Evolutionary conservation across 2,113 vertebrate genomes (phyloP).

Genomic region (Hemichromis elongatus): DNA sequence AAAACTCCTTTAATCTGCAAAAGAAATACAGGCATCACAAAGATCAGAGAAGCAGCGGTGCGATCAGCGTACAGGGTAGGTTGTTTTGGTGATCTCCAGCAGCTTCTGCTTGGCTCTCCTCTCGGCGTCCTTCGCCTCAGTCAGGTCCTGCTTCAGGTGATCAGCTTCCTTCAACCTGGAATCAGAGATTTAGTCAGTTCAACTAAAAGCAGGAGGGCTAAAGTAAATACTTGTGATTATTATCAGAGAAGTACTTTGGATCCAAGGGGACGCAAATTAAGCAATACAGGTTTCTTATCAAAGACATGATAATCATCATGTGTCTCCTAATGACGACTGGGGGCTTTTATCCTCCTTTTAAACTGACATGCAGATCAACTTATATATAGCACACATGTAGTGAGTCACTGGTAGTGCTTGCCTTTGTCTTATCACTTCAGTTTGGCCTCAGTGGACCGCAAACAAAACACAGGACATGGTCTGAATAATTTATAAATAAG

Average conservation of each 20-base stretch:
- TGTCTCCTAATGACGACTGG: background rate
- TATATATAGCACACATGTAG: accelerated
- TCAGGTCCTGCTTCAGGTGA: conserved; percentile 88
- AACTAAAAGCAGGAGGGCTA: background rate
- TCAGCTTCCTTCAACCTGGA: conserved; percentile 87
- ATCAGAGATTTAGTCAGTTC: background rate
- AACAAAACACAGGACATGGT: background rate
- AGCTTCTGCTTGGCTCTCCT: conserved; percentile 85
- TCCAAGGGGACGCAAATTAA: background rate
- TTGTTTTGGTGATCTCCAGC: conserved; percentile 81
- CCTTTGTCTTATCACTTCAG: background rate
- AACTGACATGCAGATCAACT: background rate
- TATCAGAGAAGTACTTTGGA: background rate
- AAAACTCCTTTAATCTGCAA: background rate
- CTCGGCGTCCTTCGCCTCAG: conserved; percentile 85
- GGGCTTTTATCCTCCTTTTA: background rate
- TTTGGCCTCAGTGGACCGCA: background rate
- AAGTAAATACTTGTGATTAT: background rate
- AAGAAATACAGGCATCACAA: background rate
- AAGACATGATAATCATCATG: background rate
- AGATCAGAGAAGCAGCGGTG: background rate
- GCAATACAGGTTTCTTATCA: background rate
- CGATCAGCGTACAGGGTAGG: conserved; percentile 72
- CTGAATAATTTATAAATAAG: too few species aligned
- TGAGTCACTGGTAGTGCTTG: background rate